phyloP scores from a whole-genome alignment of 2,797 vertebrate species.

The Phalanger gymnotis region DNA sequence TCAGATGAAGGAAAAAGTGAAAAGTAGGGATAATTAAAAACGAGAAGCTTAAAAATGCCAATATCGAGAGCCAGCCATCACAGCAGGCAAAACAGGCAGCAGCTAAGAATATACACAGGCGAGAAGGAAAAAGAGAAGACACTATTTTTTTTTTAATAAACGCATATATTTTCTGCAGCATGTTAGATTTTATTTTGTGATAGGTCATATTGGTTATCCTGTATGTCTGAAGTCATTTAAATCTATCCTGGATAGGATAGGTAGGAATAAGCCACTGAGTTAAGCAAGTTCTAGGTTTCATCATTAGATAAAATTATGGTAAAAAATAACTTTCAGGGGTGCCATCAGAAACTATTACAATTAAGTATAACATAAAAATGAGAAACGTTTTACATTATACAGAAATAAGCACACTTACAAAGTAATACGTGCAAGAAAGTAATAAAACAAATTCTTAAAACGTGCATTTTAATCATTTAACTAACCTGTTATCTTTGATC shows the following conservation, averaged over 20 bases:
- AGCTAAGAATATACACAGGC: background rate
- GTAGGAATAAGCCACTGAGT: background rate
- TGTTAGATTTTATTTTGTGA: background rate
- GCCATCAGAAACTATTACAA: background rate
- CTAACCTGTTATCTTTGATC: background rate
- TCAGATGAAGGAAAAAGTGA: background rate
- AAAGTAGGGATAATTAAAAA: background rate
- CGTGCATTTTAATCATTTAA: background rate
- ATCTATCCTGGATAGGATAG: background rate
- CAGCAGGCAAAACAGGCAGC: background rate
- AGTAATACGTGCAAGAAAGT: no score
- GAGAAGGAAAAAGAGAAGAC: background rate
- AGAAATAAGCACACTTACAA: background rate
- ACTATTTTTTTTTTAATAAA: background rate
- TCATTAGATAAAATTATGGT: background rate
- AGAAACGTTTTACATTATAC: background rate
- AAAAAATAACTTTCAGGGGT: background rate
- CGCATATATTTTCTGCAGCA: background rate
- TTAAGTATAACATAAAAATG: background rate
- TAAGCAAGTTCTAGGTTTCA: background rate
- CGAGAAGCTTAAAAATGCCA: background rate
- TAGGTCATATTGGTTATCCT: background rate
- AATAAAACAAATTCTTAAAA: background rate
- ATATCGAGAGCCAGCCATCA: background rate
- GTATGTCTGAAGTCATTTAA: background rate